Base-by-base conservation (phyloP, 2,888 invertebrate genomes). In the Alviniconcha strummeri region DNA sequence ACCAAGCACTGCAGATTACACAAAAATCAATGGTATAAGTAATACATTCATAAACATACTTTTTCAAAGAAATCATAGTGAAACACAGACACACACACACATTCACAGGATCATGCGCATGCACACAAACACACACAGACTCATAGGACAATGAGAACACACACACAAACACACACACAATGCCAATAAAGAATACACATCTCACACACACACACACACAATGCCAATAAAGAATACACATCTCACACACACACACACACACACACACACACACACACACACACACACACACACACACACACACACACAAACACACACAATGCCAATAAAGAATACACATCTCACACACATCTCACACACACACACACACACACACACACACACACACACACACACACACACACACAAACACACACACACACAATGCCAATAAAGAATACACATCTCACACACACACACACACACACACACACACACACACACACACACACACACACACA, bases 341-440 rank as follows among this genome's bases (percentile, higher is more conserved):
- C n/a, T n/a, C 64, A 64, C 64, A 64, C 64, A 64, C 64, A 64
- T n/a, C n/a, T n/a, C 64, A 64, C 64, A 64, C 60, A 64, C 64
- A 64, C 64, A 64, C 64, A 64, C 64, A 64, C 64, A 64, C 64
- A 64, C 64, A 64, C 64, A 64, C 64, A 64, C 64, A 64, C 64
- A 64, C 64, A 64, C 64, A 64, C 64, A 64, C 64, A n/a, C 60
- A 60, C 60, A 15, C 64, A 64, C 64, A 64, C 64, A 64, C 64
- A 64, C 36, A 3, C 36, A 36, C 36, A 36, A 0, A 64, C 64
- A 64, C 1, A 64, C 64, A 64, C 64, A 64, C 9, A 64, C 64
- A 64, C 15, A 64, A 9, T 13, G 9, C 9, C 1, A 64, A 9
- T 13, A 13, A 64, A 64, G 15, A 9, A 64, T 9, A 64, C 64